Conservation (phyloP, 2,888 invertebrate species). For the Spilosoma lubricipeda region DNA sequence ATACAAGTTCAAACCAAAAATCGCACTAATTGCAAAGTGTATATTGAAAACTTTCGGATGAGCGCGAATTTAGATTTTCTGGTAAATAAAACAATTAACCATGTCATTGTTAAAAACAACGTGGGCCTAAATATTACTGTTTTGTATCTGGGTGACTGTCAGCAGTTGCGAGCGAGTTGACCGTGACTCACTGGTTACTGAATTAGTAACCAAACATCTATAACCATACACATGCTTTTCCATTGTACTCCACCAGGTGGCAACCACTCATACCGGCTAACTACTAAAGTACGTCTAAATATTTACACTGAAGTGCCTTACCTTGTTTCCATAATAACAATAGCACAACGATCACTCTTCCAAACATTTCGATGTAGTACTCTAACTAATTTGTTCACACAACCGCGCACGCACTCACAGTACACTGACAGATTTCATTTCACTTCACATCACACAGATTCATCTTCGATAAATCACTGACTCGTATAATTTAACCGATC, state of each 20-base stretch:
- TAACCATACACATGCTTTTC: neutral
- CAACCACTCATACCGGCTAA: constrained; percentile 1
- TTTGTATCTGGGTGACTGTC: constrained; percentile 22
- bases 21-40: neutral
- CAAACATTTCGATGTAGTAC: constrained; percentile 59
- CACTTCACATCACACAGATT: constrained; percentile 46
- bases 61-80: neutral
- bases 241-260: neutral
- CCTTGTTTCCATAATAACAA: constrained; percentile 71
- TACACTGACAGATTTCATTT: constrained; percentile 35
- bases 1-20: neutral
- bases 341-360: constrained; percentile 57
- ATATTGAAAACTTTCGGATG: too few species aligned
- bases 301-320: constrained; percentile 37
- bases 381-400: constrained; percentile 42
- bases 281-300: constrained; percentile 9
- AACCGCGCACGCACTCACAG: constrained; percentile 57
- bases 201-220: constrained; percentile 18
- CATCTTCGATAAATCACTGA: constrained; percentile 51
- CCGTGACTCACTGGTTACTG: constrained; percentile 24
- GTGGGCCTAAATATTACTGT: constrained; percentile 1
- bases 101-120: constrained; percentile 16
- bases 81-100: neutral
- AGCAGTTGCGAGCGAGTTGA: constrained; percentile 11
- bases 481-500: constrained; percentile 40